Conservation (phyloP, 2,888 invertebrate species). For the Microdon myrmicae region DNA sequence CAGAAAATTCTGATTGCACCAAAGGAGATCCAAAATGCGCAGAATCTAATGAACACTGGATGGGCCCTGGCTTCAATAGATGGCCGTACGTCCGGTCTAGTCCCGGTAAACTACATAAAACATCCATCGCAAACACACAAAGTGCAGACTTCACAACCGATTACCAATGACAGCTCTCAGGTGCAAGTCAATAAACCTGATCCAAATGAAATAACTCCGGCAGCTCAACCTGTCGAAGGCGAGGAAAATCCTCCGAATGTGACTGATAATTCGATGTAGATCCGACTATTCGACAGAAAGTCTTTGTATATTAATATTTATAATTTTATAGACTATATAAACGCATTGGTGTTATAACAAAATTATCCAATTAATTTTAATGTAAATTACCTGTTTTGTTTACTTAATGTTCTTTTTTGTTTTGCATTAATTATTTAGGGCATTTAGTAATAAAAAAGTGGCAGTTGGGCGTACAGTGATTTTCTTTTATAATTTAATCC, state of each 20-base stretch:
- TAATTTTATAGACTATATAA: neutral
- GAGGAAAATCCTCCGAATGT: neutral
- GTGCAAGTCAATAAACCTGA: constrained; percentile 3
- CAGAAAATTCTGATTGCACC: constrained; percentile 86
- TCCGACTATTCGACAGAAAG: neutral
- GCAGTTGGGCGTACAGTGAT: no score
- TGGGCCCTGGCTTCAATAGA: constrained; percentile 75
- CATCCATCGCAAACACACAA: constrained; percentile 60
- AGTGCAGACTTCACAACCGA: constrained; percentile 43
- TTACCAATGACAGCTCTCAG: constrained; percentile 13
- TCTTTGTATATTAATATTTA: neutral
- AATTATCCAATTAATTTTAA: constrained; percentile 3
- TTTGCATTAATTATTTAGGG: no score
- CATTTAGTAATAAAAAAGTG: no score
- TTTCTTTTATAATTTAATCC: no score
- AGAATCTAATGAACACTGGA: constrained; percentile 73
- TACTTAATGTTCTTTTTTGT: no score
- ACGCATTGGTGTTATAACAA: constrained; percentile 12
- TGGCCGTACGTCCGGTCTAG: constrained; percentile 71
- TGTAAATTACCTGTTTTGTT: no score
- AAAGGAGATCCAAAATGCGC: constrained; percentile 78
- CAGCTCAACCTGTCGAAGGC: constrained; percentile 10
- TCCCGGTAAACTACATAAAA: constrained; percentile 73
- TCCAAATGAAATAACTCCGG: constrained; percentile 20
- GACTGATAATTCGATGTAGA: neutral